Conservation (phyloP, 2,797 vertebrate genomes). For the Xenentodon cancila region DNA sequence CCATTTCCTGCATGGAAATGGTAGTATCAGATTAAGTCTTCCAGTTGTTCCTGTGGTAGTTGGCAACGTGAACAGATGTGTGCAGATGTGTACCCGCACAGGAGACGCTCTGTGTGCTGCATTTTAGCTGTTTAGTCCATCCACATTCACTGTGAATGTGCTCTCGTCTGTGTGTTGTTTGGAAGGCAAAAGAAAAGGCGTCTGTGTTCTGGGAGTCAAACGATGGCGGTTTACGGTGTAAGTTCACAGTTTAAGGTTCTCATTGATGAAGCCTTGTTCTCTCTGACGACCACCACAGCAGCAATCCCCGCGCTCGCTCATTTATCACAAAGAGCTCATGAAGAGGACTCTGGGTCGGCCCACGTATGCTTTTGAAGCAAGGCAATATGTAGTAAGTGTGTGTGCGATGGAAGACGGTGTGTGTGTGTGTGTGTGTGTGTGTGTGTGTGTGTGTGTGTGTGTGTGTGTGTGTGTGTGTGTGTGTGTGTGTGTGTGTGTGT, state of each 20-base stretch:
- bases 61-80: constrained; percentile 26
- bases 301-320: constrained; percentile 89
- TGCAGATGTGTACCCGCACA: constrained; percentile 23
- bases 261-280: constrained; percentile 83
- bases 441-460: too few species aligned
- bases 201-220: constrained; percentile 37
- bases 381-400: constrained; percentile 97
- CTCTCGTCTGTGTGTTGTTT: constrained; percentile 32
- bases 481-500: too few species aligned
- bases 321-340: constrained; percentile 96
- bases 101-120: constrained; percentile 36
- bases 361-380: constrained; percentile 97
- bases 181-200: not conserved
- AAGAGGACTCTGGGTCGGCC: constrained; percentile 98
- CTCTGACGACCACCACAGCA: constrained; percentile 87
- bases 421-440: constrained; percentile 1
- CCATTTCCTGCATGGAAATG: constrained; percentile 11
- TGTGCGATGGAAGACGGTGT: constrained; percentile 38
- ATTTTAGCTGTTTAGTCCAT: constrained; percentile 48
- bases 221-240: constrained; percentile 22
- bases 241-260: constrained; percentile 45
- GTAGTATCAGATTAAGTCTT: constrained; percentile 16
- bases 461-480: not conserved
- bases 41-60: constrained; percentile 20
- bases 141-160: constrained; percentile 35